Conservation (phyloP, 2,113 vertebrate genomes). For the Fukomys damarensis region DNA sequence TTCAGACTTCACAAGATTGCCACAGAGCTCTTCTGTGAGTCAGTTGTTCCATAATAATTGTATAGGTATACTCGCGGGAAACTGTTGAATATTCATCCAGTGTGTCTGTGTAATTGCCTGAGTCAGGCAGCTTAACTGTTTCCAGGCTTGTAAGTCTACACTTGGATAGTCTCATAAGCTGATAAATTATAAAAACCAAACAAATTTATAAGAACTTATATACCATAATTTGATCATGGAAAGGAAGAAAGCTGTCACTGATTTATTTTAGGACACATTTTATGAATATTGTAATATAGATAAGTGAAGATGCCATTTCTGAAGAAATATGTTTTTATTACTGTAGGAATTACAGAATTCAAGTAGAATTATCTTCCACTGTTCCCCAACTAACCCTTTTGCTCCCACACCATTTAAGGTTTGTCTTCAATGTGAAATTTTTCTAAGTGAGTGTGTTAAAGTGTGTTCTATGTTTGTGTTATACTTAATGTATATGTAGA, state of each 20-base stretch:
- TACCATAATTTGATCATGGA: slow-evolving; percentile 49
- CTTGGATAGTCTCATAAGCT: slow-evolving; percentile 15
- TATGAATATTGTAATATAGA: slow-evolving; percentile 63
- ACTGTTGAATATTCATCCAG: slow-evolving; percentile 69
- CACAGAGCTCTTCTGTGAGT: neutral
- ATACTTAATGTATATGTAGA: neutral
- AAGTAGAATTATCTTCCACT: slow-evolving; percentile 93
- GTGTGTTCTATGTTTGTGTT: slow-evolving; percentile 69
- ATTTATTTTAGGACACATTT: slow-evolving; percentile 56
- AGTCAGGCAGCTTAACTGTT: neutral
- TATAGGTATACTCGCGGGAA: neutral
- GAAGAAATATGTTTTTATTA: slow-evolving; percentile 89
- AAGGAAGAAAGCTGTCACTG: slow-evolving; percentile 52
- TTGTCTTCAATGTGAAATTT: slow-evolving; percentile 87
- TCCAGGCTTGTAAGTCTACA: neutral
- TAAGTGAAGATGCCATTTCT: slow-evolving; percentile 69
- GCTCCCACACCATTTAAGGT: slow-evolving; percentile 99
- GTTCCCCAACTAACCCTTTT: slow-evolving; percentile 98
- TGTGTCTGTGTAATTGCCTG: neutral
- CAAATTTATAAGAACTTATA: neutral
- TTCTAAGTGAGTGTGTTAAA: slow-evolving; percentile 30
- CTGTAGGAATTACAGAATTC: slow-evolving; percentile 94
- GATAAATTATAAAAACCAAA: slow-evolving; percentile 36
- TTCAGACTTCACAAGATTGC: slow-evolving; percentile 23
- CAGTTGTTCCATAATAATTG: neutral